Evolutionary conservation across 1,140 invertebrate genomes (phyloP).

Genomic region (Bombus picipes): DNA sequence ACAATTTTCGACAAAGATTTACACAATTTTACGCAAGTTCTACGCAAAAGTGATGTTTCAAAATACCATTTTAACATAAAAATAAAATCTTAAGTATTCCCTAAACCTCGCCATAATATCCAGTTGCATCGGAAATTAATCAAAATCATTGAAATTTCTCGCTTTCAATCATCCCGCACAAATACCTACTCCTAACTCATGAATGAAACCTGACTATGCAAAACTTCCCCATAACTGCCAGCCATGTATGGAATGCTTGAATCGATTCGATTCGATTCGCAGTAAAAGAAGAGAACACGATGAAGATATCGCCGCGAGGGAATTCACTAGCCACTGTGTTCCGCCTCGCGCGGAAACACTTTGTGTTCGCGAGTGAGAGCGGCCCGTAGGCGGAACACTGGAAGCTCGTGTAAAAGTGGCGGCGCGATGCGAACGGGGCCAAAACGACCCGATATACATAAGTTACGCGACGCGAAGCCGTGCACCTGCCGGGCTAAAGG

Average conservation of each 20-base stretch:
- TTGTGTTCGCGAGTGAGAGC: constrained; percentile 23
- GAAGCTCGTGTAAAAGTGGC: constrained; percentile 51
- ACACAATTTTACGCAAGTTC: too few species aligned
- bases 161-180: not conserved
- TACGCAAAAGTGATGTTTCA: too few species aligned
- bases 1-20: too few species aligned
- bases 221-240: not conserved
- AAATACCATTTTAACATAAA: too few species aligned
- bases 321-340: constrained; percentile 15
- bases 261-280: constrained; percentile 10
- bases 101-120: too few species aligned
- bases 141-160: constrained; percentile 21
- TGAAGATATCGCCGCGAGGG: not conserved
- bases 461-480: constrained; percentile 30
- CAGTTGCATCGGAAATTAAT: not conserved
- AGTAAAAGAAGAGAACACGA: not conserved
- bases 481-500: constrained; percentile 72
- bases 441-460: constrained; percentile 55
- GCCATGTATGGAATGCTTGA: not conserved
- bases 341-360: constrained; percentile 11
- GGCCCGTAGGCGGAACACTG: constrained; percentile 50
- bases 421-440: constrained; percentile 46
- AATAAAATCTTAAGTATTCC: too few species aligned
- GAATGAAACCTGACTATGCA: not conserved
- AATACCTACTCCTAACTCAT: not conserved